A percentile compares a stretch with the other conserved stretches of the same genome.
Conservation (phyloP, 1,140 invertebrate genomes). For the Orchesella cincta region DNA sequence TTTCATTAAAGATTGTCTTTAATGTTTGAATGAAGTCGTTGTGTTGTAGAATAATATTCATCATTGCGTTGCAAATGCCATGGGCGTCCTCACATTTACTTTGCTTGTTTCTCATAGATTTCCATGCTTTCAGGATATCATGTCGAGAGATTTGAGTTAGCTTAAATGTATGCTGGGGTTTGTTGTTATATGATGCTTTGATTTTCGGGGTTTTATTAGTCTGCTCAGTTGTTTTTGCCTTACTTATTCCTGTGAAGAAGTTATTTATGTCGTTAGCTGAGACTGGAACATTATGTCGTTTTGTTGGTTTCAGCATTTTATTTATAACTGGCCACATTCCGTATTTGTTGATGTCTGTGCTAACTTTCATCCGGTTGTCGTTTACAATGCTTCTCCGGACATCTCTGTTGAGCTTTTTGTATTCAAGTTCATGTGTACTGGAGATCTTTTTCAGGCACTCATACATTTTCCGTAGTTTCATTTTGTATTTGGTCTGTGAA, state of each 20-base stretch:
- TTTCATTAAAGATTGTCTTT: background rate
- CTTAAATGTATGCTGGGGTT: background rate
- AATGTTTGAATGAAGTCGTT: no score
- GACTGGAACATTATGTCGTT: background rate
- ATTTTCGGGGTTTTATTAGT: no score
- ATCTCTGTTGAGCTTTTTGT: background rate
- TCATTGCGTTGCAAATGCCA: background rate
- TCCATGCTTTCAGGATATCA: background rate
- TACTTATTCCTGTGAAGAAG: background rate
- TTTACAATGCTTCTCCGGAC: background rate
- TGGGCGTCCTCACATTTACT: background rate
- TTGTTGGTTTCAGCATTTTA: background rate
- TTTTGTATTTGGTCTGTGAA: background rate
- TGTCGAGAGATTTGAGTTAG: background rate
- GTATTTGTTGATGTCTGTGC: background rate
- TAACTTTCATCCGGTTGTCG: background rate
- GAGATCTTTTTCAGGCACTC: background rate
- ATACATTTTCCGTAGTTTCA: background rate
- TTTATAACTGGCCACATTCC: background rate
- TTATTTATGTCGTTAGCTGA: background rate
- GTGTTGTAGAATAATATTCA: no score
- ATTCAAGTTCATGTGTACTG: background rate
- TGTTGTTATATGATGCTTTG: background rate
- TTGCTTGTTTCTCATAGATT: background rate
- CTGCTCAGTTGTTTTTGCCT: no score